Evolutionary conservation across 1,140 invertebrate genomes (phyloP).

Genomic region (Drosophila insularis): DNA sequence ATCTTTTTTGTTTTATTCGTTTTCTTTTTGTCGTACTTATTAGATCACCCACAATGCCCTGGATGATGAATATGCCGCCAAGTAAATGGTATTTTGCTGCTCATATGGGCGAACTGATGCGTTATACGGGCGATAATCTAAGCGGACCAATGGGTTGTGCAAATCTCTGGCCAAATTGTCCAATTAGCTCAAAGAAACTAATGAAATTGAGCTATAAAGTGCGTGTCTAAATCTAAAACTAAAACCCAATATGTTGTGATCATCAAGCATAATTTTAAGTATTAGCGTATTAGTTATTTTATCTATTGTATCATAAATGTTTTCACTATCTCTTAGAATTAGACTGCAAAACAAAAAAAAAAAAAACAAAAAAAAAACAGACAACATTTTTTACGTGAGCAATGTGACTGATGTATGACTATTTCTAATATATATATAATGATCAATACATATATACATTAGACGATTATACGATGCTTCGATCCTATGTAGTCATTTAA

Average conservation of each 20-base stretch:
- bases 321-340: conserved; percentile 34
- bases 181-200: conserved; percentile 81
- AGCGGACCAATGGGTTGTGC: conserved; percentile 82
- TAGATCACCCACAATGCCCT: conserved; percentile 74
- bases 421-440: conserved; percentile 18
- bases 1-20: not conserved
- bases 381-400: not conserved
- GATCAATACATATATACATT: conserved; percentile 9
- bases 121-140: conserved; percentile 69
- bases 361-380: not conserved
- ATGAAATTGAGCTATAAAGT: conserved; percentile 81
- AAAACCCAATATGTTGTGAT: conserved; percentile 27
- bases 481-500: conserved; percentile 55
- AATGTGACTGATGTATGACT: conserved; percentile 52
- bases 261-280: conserved; percentile 35
- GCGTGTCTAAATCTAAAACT: conserved; percentile 46
- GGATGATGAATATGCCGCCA: conserved; percentile 83
- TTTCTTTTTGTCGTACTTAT: conserved; percentile 10
- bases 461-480: not conserved
- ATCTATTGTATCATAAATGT: conserved; percentile 61
- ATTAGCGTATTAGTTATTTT: conserved; percentile 27
- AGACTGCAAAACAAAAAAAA: not conserved
- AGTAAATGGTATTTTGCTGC: conserved; percentile 91
- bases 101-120: conserved; percentile 91
- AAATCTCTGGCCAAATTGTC: conserved; percentile 81